These are phyloP conservation scores for Anneissia japonica DNA, from an alignment of 35 echinoderm and acorn worm species.

Conservation along the genomic window DNA sequence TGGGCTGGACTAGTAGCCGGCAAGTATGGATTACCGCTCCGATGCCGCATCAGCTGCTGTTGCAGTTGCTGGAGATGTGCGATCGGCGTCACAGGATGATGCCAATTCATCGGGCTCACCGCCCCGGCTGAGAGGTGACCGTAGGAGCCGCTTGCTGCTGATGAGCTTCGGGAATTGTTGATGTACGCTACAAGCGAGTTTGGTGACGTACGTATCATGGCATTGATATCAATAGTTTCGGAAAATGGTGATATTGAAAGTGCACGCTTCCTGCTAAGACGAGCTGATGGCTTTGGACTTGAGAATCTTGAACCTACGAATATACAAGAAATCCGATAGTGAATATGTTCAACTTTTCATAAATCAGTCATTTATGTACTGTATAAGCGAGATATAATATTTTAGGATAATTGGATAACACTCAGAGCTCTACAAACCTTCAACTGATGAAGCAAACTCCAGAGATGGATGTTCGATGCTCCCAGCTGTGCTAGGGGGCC, in stretches of 20 bases:
- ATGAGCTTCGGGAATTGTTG: conserved; percentile 83
- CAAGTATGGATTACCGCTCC: conserved; percentile 19
- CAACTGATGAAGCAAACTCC: conserved; percentile 67
- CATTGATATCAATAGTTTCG: conserved; percentile 84
- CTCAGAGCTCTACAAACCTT: conserved; percentile 73
- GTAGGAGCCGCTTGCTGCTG: conserved; percentile 87
- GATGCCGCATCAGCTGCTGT: conserved; percentile 87
- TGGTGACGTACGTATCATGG: conserved; percentile 91
- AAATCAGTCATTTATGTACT: too few relatives aligned
- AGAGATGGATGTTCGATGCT: conserved; percentile 88
- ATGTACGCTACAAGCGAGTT: conserved; percentile 99
- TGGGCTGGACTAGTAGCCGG: neutral
- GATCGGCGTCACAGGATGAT: conserved; percentile 67
- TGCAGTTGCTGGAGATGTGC: conserved; percentile 89
- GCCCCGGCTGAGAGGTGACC: conserved; percentile 88
- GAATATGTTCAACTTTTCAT: too few relatives aligned
- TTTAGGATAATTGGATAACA: too few relatives aligned
- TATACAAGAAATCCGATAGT: neutral
- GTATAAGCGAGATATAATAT: too few relatives aligned
- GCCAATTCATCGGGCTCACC: conserved; percentile 67
- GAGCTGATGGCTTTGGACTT: conserved; percentile 65
- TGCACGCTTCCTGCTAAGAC: conserved; percentile 76
- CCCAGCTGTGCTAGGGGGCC: conserved; percentile 71
- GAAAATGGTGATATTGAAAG: conserved; percentile 95
- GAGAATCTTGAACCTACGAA: conserved; percentile 81